Conservation (phyloP, 2,797 vertebrate species). For the Lepilemur septentrionalis region DNA sequence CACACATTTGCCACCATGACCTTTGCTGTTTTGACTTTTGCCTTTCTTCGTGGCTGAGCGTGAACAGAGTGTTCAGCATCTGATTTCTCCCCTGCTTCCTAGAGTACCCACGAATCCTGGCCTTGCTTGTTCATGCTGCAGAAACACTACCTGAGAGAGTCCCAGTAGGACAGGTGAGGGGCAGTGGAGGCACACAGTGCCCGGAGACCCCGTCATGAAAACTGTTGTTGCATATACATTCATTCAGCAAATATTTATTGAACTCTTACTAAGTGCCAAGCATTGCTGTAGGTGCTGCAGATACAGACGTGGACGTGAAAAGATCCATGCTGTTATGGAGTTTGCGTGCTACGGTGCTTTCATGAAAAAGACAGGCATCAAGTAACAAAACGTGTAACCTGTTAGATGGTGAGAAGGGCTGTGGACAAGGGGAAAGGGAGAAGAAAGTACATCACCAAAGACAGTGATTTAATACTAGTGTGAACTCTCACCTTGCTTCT, state of each 20-base stretch:
- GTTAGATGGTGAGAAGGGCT: background rate
- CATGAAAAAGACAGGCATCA: background rate
- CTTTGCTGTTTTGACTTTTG: background rate
- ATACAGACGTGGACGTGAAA: background rate
- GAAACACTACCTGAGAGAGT: background rate
- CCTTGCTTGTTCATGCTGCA: background rate
- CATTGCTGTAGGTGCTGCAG: background rate
- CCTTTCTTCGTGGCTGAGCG: background rate
- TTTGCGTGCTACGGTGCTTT: background rate
- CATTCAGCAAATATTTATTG: background rate
- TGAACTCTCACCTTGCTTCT: background rate
- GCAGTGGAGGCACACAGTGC: background rate
- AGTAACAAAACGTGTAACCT: background rate
- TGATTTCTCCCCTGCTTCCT: background rate
- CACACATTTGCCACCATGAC: background rate
- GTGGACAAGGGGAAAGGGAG: background rate
- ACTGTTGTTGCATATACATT: background rate
- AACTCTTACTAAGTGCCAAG: background rate
- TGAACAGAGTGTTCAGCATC: background rate
- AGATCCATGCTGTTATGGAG: background rate
- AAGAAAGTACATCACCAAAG: background rate
- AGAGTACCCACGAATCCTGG: background rate
- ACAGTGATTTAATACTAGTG: background rate
- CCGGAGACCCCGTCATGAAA: background rate
- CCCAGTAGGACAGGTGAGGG: background rate